phyloP scores from a whole-genome alignment of 2,888 invertebrate genomes.

The Asteroscopus sphinx region DNA sequence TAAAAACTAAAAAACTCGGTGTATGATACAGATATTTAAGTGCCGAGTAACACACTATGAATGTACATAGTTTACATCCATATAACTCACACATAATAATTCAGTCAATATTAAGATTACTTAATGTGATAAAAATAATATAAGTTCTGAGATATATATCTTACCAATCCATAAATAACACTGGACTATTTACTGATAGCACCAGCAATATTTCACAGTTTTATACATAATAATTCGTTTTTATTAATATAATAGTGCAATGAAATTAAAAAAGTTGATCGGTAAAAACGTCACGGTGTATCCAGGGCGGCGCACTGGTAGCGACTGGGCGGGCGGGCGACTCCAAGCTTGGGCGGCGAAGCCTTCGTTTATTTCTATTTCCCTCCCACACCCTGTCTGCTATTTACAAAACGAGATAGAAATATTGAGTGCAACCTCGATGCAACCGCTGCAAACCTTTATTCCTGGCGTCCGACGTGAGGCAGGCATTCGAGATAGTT shows the following conservation, averaged over 20 bases:
- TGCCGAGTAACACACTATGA: neutral
- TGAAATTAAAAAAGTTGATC: slow-evolving; percentile 46
- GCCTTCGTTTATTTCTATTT: slow-evolving; percentile 76
- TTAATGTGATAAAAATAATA: slow-evolving; percentile 27
- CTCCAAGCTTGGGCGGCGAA: slow-evolving; percentile 76
- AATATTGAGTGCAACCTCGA: slow-evolving; percentile 72
- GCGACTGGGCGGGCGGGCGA: slow-evolving; percentile 88
- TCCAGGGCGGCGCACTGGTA: slow-evolving; percentile 73
- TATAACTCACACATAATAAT: slow-evolving; percentile 15
- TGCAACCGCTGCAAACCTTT: slow-evolving; percentile 72
- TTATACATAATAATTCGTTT: slow-evolving; percentile 24
- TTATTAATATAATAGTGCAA: slow-evolving; percentile 34
- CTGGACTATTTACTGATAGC: slow-evolving; percentile 10
- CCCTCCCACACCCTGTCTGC: slow-evolving; percentile 67
- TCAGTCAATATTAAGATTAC: slow-evolving; percentile 26
- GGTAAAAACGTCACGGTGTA: slow-evolving; percentile 62
- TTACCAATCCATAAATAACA: slow-evolving; percentile 52
- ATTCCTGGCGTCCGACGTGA: slow-evolving; percentile 50
- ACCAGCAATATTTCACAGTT: slow-evolving; percentile 22
- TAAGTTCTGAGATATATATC: slow-evolving; percentile 22
- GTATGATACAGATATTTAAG: slow-evolving; percentile 1
- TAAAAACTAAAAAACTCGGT: neutral
- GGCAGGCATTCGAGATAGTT: slow-evolving; percentile 56
- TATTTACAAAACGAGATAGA: slow-evolving; percentile 68
- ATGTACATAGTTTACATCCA: slow-evolving; percentile 12